These are phyloP conservation scores for Heliangelus exortis DNA, from an alignment of 2,797 vertebrate genomes.

Conservation along the genomic window DNA sequence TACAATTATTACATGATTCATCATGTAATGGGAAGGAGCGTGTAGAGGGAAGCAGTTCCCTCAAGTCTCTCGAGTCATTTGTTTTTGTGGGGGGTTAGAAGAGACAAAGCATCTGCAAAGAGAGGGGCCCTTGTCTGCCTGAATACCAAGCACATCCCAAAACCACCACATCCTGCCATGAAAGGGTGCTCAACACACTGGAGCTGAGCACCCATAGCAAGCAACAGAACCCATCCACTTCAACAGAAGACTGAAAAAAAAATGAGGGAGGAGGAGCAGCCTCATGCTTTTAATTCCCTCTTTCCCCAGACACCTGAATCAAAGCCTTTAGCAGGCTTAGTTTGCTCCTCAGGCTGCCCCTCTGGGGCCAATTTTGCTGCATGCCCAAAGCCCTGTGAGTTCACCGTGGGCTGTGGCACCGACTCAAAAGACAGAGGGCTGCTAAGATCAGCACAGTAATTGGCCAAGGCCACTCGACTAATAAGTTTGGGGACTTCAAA, in stretches of 20 bases:
- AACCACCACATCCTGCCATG: background rate
- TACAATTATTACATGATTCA: background rate
- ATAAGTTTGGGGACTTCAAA: background rate
- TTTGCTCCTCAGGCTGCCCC: background rate
- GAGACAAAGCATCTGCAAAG: background rate
- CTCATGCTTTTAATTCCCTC: background rate
- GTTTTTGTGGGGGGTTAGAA: background rate
- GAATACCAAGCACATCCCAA: background rate
- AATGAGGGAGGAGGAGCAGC: background rate
- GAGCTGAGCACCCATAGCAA: background rate
- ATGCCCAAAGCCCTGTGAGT: background rate
- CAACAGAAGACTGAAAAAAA: background rate
- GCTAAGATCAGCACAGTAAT: background rate
- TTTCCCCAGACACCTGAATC: background rate
- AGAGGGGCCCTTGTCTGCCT: background rate
- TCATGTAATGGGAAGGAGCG: background rate
- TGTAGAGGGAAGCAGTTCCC: background rate
- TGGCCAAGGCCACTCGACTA: background rate
- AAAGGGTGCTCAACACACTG: fast-evolving
- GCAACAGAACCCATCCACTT: fast-evolving
- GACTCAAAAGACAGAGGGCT: background rate
- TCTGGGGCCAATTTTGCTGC: background rate
- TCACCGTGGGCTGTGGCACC: fast-evolving
- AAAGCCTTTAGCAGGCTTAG: background rate
- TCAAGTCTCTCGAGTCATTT: background rate